phyloP scores from a whole-genome alignment of 2,888 invertebrate genomes.

The Ophion ellenae region DNA sequence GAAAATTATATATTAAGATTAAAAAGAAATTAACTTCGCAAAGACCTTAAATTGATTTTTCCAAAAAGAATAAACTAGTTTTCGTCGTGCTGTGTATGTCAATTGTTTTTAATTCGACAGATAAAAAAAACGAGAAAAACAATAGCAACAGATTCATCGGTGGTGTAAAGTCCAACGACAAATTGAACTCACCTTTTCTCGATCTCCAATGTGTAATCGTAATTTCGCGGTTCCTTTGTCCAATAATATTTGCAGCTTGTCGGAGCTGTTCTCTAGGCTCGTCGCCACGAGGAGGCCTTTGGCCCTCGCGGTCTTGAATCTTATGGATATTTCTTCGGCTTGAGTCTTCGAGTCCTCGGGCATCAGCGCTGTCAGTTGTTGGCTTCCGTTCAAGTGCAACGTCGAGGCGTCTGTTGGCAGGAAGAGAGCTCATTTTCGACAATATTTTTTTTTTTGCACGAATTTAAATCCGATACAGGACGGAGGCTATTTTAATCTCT shows the following conservation, averaged over 20 bases:
- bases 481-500: background rate
- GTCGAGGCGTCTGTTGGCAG: conserved; percentile 90
- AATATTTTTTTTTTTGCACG: background rate
- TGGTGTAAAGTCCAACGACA: background rate
- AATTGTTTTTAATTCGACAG: too few relatives aligned
- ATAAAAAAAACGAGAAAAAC: too few relatives aligned
- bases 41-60: too few relatives aligned
- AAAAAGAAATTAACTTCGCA: too few relatives aligned
- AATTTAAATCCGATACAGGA: background rate
- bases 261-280: conserved; percentile 90
- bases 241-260: conserved; percentile 93
- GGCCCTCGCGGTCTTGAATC: conserved; percentile 93
- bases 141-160: background rate
- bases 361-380: conserved; percentile 91
- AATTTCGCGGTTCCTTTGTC: conserved; percentile 93
- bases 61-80: too few relatives aligned
- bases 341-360: conserved; percentile 92
- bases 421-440: background rate
- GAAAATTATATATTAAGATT: too few relatives aligned
- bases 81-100: too few relatives aligned
- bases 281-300: conserved; percentile 92
- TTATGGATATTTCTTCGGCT: conserved; percentile 94
- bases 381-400: conserved; percentile 94
- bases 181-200: conserved; percentile 88
- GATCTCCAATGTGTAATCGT: conserved; percentile 92